Conservation (phyloP, 53 echinoderm and acorn worm species). For the Holothuria scabra region DNA sequence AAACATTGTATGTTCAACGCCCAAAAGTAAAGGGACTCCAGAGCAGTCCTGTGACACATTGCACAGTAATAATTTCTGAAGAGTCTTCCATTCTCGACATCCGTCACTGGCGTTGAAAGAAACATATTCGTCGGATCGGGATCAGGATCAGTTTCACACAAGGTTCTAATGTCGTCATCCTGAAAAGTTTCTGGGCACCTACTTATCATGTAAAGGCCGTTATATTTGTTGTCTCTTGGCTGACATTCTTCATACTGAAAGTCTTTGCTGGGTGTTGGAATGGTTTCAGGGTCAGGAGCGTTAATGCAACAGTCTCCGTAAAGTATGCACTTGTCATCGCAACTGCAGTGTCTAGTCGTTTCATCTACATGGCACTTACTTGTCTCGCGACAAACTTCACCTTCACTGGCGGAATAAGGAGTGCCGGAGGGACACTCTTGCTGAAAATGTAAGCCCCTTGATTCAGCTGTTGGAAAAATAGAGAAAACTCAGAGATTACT, state of each 20-base stretch:
- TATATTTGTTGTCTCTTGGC: background rate
- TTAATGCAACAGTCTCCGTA: constrained; percentile 44
- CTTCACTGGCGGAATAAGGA: no score
- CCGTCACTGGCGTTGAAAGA: constrained; percentile 24
- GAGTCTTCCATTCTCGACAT: background rate
- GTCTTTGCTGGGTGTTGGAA: background rate
- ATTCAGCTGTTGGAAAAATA: no score
- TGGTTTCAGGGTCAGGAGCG: background rate
- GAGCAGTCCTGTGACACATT: constrained; percentile 30
- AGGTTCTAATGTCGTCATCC: background rate
- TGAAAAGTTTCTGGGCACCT: constrained; percentile 36
- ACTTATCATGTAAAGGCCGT: constrained; percentile 44
- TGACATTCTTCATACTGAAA: background rate
- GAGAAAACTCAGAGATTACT: no score
- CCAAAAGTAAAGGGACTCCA: constrained; percentile 7
- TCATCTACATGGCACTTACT: no score
- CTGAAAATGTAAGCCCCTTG: no score
- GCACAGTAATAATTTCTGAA: constrained; percentile 58
- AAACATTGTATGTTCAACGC: background rate
- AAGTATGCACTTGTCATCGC: background rate
- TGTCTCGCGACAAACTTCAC: no score
- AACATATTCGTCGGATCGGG: background rate
- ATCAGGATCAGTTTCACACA: constrained; percentile 26
- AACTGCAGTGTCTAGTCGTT: background rate
- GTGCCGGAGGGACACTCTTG: no score